Conservation (phyloP, 2,113 vertebrate genomes). For the Pholis gunnellus region DNA sequence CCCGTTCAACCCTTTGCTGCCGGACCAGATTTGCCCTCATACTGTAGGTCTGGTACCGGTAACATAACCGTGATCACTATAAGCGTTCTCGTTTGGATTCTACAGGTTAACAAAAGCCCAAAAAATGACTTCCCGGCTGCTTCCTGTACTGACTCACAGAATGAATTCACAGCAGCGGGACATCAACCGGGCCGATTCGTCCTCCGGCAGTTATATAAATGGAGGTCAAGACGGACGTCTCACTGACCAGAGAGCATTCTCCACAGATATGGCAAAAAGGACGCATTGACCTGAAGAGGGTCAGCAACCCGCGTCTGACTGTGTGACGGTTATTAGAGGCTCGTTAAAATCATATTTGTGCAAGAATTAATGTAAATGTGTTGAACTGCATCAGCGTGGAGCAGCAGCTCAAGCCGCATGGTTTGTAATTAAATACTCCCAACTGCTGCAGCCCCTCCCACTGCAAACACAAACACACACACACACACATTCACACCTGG, state of each 20-base stretch:
- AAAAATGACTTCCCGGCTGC: neutral
- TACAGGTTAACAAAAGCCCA: neutral
- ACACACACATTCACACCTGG: slow-evolving; percentile 27
- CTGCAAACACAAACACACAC: slow-evolving; percentile 15
- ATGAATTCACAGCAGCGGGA: slow-evolving; percentile 1
- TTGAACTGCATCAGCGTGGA: slow-evolving; percentile 45
- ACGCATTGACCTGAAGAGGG: slow-evolving; percentile 36
- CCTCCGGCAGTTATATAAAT: slow-evolving; percentile 27
- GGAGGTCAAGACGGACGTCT: slow-evolving; percentile 19
- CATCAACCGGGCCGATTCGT: neutral
- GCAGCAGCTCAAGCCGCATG: slow-evolving; percentile 37
- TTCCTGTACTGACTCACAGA: neutral
- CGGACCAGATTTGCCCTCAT: no score
- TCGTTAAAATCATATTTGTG: slow-evolving; percentile 67
- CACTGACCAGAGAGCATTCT: slow-evolving; percentile 15
- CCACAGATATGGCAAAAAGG: slow-evolving; percentile 18
- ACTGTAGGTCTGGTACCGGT: no score
- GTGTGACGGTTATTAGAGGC: slow-evolving; percentile 32
- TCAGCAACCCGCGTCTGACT: slow-evolving; percentile 46
- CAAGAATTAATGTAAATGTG: slow-evolving; percentile 46
- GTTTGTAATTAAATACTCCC: slow-evolving; percentile 53
- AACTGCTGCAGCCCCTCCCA: neutral
- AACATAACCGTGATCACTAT: no score
- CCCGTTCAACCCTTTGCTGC: no score
- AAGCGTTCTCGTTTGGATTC: neutral